These are phyloP conservation scores for Aurelia aurita complex sp. Pacific DNA, from an alignment of 30 jellyfish, hydroid and myxozoan species.

Conservation along the genomic window DNA sequence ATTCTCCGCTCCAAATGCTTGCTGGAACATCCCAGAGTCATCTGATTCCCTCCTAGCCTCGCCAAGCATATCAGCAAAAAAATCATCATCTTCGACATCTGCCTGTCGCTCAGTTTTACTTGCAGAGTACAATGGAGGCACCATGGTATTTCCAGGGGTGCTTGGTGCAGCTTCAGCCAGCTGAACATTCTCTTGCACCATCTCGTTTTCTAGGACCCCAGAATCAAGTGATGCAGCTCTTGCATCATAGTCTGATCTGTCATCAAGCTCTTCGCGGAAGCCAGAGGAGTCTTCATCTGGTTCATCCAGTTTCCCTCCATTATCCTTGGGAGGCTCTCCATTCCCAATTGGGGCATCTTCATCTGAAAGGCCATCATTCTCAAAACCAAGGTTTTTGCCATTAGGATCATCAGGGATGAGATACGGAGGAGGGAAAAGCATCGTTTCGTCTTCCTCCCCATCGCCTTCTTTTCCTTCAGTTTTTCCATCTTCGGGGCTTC, in stretches of 20 bases:
- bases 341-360: constrained; percentile 29
- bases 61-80: constrained; percentile 45
- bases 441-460: constrained; percentile 58
- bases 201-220: constrained; percentile 59
- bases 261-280: constrained; percentile 44
- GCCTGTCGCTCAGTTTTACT: constrained; percentile 4
- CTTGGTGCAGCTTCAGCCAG: constrained; percentile 33
- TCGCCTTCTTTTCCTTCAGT: constrained; percentile 13
- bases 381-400: constrained; percentile 54
- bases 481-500: constrained; percentile 20
- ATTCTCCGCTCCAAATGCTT: too few species aligned
- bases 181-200: constrained; percentile 34
- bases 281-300: constrained; percentile 63
- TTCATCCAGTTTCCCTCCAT: neutral
- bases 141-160: constrained; percentile 7
- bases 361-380: constrained; percentile 47
- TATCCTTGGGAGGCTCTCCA: constrained; percentile 1
- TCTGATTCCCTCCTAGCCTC: constrained; percentile 62
- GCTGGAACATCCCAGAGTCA: neutral
- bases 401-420: constrained; percentile 52
- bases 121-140: constrained; percentile 36
- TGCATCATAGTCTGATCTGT: constrained; percentile 49
- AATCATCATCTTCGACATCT: constrained; percentile 10
- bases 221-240: constrained; percentile 53
- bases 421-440: constrained; percentile 66